Base-by-base conservation (phyloP, 2,888 invertebrate species). In the Athalia circularis region DNA sequence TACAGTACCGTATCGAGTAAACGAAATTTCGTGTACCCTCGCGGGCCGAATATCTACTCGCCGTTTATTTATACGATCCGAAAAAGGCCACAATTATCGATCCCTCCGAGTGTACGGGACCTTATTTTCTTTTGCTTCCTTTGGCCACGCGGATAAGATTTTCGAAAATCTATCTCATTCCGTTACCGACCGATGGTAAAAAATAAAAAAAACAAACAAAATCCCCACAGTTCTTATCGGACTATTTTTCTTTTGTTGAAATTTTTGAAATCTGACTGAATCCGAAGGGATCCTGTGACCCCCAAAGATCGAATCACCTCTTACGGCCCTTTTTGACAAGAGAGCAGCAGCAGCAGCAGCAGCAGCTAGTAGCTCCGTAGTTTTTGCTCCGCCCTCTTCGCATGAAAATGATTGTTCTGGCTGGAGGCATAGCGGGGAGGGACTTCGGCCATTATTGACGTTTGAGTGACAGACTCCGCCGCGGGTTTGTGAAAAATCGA, bases 311-410 rank as follows among this genome's bases (percentile, higher is more conserved):
- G 50, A 11, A 7, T 48, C 7, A 7, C n/a, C 11, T 11, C 62
- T 50, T 62, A 75, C 75, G 75, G 62, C 62, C 75, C 75, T 75
- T 13, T 80, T 79, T 75, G 77, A 74, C 65, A 70, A 76, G 86
- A 86, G 86, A 87, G 82, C 85, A 86, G 78, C 86, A 87, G 79
- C 86, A 87, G 78, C 84, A 67, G 54, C 65, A 87, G 80, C 87
- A 81, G 80, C 80, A 80, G 80, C 79, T 77, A 79, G 79, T 79
- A 79, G 79, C 83, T 80, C 80, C 80, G 81, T 84, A 83, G 81
- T 84, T 84, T 84, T 84, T 84, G 84, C 82, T 84, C 84, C 84
- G 84, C 83, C 83, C 84, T 85, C 83, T 83, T 84, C 80, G 80
- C 80, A 82, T 81, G 81, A 84, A 82, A 84, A 84, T 84, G 80